Evolutionary conservation across 1,140 invertebrate species (phyloP).

Genomic region (Coelopa frigida): DNA sequence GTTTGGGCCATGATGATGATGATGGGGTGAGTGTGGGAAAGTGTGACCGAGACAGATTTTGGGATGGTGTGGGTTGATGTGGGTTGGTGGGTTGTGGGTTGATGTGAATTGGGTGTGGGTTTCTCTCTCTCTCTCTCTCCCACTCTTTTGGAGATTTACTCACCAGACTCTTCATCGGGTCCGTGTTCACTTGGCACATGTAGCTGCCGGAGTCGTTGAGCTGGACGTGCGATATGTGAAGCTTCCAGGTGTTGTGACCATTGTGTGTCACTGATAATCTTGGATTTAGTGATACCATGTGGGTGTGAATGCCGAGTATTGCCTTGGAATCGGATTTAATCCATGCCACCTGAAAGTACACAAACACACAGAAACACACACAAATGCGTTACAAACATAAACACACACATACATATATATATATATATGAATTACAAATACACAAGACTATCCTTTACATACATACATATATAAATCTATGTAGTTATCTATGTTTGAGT

Average conservation of each 20-base stretch:
- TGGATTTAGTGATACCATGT: slow-evolving; percentile 81
- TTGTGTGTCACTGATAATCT: slow-evolving; percentile 80
- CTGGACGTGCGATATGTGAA: slow-evolving; percentile 80
- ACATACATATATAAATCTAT: slow-evolving; percentile 5
- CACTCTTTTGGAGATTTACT: too few relatives aligned
- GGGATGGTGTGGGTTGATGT: not conserved
- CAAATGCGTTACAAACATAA: not conserved
- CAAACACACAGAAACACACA: slow-evolving; percentile 15
- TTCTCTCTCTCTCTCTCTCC: too few relatives aligned
- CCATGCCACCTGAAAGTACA: slow-evolving; percentile 72
- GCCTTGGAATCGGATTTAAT: slow-evolving; percentile 85
- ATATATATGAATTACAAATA: too few relatives aligned
- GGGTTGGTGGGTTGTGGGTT: not conserved
- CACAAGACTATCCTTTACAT: slow-evolving; percentile 4
- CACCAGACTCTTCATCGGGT: slow-evolving; percentile 84
- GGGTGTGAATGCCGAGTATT: slow-evolving; percentile 81
- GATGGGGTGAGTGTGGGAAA: not conserved
- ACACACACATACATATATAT: slow-evolving; percentile 7
- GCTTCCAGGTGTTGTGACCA: slow-evolving; percentile 85
- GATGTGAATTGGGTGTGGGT: not conserved
- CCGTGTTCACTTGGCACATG: slow-evolving; percentile 89
- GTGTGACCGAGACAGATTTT: not conserved
- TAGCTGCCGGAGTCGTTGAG: slow-evolving; percentile 81
- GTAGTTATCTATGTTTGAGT: not conserved
- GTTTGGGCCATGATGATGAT: too few relatives aligned